Conservation (phyloP, 2,888 invertebrate species). For the Pseudococcus jackbeardsleyi region DNA sequence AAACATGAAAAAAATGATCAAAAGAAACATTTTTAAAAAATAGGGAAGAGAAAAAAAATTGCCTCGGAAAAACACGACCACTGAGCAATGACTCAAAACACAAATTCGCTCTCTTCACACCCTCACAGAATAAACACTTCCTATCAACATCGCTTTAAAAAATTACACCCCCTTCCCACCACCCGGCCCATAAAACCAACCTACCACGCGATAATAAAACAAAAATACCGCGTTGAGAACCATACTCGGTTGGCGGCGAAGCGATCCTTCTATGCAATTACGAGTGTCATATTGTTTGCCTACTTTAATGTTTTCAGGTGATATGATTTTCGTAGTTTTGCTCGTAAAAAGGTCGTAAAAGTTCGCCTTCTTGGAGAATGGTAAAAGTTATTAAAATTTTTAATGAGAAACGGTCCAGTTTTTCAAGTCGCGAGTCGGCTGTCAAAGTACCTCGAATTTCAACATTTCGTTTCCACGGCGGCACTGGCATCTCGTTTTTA, state of each 20-base stretch:
- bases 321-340: neutral
- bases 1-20: too few species aligned
- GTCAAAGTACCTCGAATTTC: neutral
- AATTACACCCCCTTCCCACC: too few species aligned
- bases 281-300: neutral
- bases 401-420: neutral
- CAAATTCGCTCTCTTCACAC: too few species aligned
- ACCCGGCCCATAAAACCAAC: too few species aligned
- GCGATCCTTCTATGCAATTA: neutral
- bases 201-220: neutral
- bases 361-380: neutral
- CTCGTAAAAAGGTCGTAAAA: slow-evolving; percentile 15
- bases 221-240: too few species aligned
- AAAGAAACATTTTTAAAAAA: too few species aligned
- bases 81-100: too few species aligned
- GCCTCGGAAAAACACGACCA: too few species aligned
- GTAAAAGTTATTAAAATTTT: slow-evolving; percentile 25
- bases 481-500: neutral
- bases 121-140: too few species aligned
- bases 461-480: neutral
- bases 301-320: neutral
- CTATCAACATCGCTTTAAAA: too few species aligned
- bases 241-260: neutral
- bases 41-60: too few species aligned
- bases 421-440: neutral